Evolutionary conservation across 2,113 vertebrate genomes (phyloP).

Genomic region (Callipepla squamata): DNA sequence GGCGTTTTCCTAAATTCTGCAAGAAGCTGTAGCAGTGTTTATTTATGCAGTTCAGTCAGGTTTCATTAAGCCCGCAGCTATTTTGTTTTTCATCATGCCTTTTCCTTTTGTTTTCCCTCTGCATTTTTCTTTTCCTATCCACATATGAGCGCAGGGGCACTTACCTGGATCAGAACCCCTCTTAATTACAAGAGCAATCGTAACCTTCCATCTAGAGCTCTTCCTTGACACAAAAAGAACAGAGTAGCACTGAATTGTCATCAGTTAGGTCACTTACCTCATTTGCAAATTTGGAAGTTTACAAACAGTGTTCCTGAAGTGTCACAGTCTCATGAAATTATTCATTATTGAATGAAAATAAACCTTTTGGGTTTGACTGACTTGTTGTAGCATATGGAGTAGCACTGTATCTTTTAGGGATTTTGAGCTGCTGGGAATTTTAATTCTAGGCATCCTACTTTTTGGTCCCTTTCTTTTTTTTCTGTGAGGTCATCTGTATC

Average conservation of each 20-base stretch:
- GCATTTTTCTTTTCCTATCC: background rate
- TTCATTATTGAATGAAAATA: background rate
- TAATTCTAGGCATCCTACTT: background rate
- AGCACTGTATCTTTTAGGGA: background rate
- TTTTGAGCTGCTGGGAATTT: background rate
- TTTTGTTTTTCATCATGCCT: background rate
- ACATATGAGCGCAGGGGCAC: background rate
- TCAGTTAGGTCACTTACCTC: background rate
- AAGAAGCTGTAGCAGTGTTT: background rate
- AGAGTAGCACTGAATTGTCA: background rate
- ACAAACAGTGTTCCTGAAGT: background rate
- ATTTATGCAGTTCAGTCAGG: constrained; percentile 1
- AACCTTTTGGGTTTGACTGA: background rate
- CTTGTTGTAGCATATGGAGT: background rate
- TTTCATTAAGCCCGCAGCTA: background rate
- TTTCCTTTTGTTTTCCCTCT: background rate
- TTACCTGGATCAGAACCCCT: background rate
- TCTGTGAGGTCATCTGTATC: background rate
- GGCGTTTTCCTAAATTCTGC: constrained; percentile 21
- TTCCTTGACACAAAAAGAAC: background rate
- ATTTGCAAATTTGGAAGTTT: background rate
- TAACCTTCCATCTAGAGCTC: background rate
- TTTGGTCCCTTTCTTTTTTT: background rate
- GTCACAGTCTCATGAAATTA: background rate
- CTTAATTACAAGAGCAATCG: background rate